Conservation (phyloP, 2,797 vertebrate genomes). For the Argyrosomus regius region DNA sequence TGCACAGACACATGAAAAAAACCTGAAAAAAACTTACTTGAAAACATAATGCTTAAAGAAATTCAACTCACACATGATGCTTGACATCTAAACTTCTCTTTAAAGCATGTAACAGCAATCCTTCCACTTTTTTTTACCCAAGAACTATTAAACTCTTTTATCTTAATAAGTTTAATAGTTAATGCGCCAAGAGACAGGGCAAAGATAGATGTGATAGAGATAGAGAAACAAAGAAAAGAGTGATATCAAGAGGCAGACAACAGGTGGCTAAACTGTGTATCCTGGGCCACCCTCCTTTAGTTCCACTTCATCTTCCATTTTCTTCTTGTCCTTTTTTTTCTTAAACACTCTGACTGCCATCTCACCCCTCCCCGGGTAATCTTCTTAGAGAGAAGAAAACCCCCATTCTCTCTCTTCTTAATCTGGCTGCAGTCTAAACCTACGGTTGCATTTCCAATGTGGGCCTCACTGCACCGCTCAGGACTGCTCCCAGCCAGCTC, state of each 20-base stretch:
- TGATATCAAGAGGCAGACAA: slow-evolving; percentile 73
- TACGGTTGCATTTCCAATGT: slow-evolving; percentile 68
- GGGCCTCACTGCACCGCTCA: slow-evolving; percentile 46
- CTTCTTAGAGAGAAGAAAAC: slow-evolving; percentile 85
- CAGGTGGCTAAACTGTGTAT: slow-evolving; percentile 83
- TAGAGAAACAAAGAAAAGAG: slow-evolving; percentile 38
- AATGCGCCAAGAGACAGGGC: neutral
- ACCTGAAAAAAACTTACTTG: neutral
- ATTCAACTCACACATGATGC: slow-evolving; percentile 7
- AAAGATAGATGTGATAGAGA: slow-evolving; percentile 13
- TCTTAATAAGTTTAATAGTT: neutral
- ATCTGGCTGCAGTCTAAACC: slow-evolving; percentile 79
- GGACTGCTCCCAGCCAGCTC: slow-evolving; percentile 59
- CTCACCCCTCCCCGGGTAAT: slow-evolving; percentile 84
- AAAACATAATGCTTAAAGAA: slow-evolving; percentile 13
- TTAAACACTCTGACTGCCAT: slow-evolving; percentile 82
- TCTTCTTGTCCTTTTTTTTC: slow-evolving; percentile 78
- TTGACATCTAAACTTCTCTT: slow-evolving; percentile 11
- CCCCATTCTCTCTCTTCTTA: slow-evolving; percentile 79
- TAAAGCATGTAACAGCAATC: neutral
- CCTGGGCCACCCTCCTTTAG: slow-evolving; percentile 79
- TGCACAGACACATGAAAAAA: slow-evolving; percentile 40
- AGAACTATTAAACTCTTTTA: neutral
- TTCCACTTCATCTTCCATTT: slow-evolving; percentile 84
- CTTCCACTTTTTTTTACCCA: neutral